phyloP scores from a whole-genome alignment of 2,888 invertebrate genomes.

The Apamea epomidion region DNA sequence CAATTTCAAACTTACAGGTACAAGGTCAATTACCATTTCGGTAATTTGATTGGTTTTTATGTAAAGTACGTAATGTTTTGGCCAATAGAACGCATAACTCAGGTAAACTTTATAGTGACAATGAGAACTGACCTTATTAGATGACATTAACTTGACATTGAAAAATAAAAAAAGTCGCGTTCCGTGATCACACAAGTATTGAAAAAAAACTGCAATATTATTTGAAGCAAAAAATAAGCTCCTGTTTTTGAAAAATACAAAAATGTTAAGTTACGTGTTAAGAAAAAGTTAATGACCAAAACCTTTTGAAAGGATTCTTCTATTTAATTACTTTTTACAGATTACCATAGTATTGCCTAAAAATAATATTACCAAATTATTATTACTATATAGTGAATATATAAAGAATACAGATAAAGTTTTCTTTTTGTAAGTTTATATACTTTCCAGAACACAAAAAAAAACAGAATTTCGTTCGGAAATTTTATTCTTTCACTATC shows the following conservation, averaged over 20 bases:
- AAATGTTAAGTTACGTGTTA: background rate
- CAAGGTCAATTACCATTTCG: slow-evolving; percentile 52
- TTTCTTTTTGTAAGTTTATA: background rate
- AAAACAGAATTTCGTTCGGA: slow-evolving; percentile 20
- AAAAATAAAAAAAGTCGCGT: slow-evolving; percentile 56
- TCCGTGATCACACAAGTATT: background rate
- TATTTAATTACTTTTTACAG: background rate
- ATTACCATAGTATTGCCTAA: too few species aligned
- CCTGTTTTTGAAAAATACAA: too few species aligned
- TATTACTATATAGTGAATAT: background rate
- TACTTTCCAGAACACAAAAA: background rate
- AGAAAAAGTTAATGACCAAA: background rate
- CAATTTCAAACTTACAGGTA: slow-evolving; percentile 31
- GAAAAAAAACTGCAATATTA: background rate
- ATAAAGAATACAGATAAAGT: background rate
- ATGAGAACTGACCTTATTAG: slow-evolving; percentile 55
- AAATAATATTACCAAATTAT: too few species aligned
- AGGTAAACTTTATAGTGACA: slow-evolving; percentile 17
- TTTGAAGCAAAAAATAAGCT: background rate
- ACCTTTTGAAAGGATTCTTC: background rate
- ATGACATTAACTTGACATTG: slow-evolving; percentile 79
- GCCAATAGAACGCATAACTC: slow-evolving; percentile 51
- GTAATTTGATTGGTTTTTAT: slow-evolving; percentile 52
- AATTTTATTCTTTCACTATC: background rate
- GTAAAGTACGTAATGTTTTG: background rate